A percentile compares a stretch with the other conserved stretches of the same genome.
Conservation (phyloP, 2,888 invertebrate genomes). For the Junonia oenone region DNA sequence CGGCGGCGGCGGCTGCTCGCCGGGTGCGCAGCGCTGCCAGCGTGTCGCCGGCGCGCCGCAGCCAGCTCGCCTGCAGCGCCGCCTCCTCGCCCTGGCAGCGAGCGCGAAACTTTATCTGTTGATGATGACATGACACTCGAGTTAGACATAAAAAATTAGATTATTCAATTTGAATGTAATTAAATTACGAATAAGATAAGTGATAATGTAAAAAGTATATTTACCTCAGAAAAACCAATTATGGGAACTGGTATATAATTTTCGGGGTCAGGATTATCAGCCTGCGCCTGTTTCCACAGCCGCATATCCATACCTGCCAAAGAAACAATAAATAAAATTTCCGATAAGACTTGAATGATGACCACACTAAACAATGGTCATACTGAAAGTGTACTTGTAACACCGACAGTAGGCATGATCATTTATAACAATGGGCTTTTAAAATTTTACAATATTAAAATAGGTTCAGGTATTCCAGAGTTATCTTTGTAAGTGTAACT, state of each 20-base stretch:
- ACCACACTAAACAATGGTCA: too few species aligned
- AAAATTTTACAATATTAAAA: too few species aligned
- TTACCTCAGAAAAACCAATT: slow-evolving; percentile 89
- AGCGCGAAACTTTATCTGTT: slow-evolving; percentile 85
- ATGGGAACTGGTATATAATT: slow-evolving; percentile 96
- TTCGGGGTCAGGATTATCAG: slow-evolving; percentile 95
- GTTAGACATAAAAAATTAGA: too few species aligned
- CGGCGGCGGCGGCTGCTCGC: slow-evolving; percentile 88
- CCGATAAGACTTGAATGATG: too few species aligned
- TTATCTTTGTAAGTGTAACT: too few species aligned
- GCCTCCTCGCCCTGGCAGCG: slow-evolving; percentile 92
- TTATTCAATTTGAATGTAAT: too few species aligned
- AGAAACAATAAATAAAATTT: not conserved
- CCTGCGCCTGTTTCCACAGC: slow-evolving; percentile 97
- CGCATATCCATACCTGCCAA: slow-evolving; percentile 90
- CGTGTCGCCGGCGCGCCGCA: slow-evolving; percentile 88
- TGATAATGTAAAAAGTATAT: too few species aligned
- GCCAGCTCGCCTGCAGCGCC: slow-evolving; percentile 87
- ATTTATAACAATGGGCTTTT: too few species aligned
- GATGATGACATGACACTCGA: not conserved
- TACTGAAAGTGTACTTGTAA: too few species aligned
- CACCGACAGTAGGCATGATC: too few species aligned
- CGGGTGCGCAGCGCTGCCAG: slow-evolving; percentile 88
- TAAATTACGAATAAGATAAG: too few species aligned
- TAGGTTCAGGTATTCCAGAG: too few species aligned